Percentiles rank a stretch among this genome's conserved stretches.
phyloP scores from a whole-genome alignment of 2,113 vertebrate genomes.

The Pluvialis apricaria region DNA sequence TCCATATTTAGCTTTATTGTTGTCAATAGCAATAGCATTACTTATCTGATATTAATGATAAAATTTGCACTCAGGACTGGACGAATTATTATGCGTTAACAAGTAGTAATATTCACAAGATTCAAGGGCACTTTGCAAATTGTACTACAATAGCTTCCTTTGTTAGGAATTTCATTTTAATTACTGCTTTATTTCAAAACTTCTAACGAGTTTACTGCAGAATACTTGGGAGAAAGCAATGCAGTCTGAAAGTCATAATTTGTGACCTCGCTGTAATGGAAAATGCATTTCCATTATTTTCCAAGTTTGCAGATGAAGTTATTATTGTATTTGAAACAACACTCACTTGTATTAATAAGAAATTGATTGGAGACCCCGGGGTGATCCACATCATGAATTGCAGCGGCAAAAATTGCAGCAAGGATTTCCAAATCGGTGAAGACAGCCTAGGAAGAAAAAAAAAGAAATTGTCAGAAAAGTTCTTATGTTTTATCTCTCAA shows the following conservation, averaged over 20 bases:
- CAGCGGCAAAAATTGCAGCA: constrained; percentile 95
- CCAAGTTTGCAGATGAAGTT: background rate
- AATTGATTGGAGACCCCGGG: constrained; percentile 99
- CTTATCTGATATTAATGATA: background rate
- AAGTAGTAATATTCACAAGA: background rate
- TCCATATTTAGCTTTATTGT: background rate
- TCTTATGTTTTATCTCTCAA: background rate
- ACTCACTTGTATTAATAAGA: constrained; percentile 98
- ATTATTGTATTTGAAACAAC: background rate
- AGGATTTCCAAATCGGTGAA: constrained; percentile 98
- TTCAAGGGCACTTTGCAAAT: background rate
- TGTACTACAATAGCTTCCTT: background rate
- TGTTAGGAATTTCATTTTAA: background rate
- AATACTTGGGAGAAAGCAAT: background rate
- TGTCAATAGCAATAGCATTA: constrained; percentile 43
- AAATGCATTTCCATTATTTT: background rate
- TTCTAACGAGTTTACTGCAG: background rate
- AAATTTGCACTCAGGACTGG: background rate
- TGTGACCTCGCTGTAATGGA: background rate
- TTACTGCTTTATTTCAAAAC: background rate
- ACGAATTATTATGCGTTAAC: background rate
- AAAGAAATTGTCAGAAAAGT: background rate
- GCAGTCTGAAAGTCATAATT: background rate
- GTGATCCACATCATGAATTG: constrained; percentile 98
- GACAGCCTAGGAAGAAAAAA: constrained; percentile 81